Percentiles rank a stretch among this genome's conserved stretches.
Evolutionary conservation across 2,113 vertebrate genomes (phyloP).

Genomic region (Cisticola juncidis): DNA sequence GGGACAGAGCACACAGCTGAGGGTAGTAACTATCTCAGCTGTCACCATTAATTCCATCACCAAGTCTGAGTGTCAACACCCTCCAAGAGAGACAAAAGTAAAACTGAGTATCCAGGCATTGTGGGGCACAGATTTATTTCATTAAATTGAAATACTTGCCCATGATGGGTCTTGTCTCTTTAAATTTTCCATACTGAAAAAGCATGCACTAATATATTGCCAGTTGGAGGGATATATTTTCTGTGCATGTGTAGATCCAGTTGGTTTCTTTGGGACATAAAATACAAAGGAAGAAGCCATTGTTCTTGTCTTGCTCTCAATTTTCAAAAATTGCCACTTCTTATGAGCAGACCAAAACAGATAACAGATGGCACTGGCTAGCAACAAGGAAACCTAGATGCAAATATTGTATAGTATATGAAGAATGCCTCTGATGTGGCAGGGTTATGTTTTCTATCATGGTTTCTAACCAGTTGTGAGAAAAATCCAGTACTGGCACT

Average conservation of each 20-base stretch:
- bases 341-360: conserved; percentile 48
- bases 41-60: conserved; percentile 9
- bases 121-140: conserved; percentile 41
- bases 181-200: conserved; percentile 48
- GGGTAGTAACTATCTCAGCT: conserved; percentile 40
- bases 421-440: not conserved
- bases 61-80: not conserved
- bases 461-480: conserved; percentile 3
- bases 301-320: conserved; percentile 20
- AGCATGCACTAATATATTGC: not conserved
- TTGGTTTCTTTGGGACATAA: not conserved
- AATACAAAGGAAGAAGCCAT: conserved; percentile 1
- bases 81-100: conserved; percentile 44
- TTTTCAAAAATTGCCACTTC: conserved; percentile 24
- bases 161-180: not conserved
- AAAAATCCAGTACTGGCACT: not conserved
- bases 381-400: conserved; percentile 49
- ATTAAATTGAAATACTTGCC: conserved; percentile 23
- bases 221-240: not conserved
- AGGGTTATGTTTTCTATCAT: conserved; percentile 38
- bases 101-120: not conserved
- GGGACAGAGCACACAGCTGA: not conserved
- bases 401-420: not conserved
- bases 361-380: conserved; percentile 51
- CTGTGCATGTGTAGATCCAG: not conserved